Percentiles rank a stretch among this genome's conserved stretches.
These are phyloP conservation scores for Drosophila novamexicana DNA, from an alignment of 1,140 invertebrate species.

Conservation along the genomic window DNA sequence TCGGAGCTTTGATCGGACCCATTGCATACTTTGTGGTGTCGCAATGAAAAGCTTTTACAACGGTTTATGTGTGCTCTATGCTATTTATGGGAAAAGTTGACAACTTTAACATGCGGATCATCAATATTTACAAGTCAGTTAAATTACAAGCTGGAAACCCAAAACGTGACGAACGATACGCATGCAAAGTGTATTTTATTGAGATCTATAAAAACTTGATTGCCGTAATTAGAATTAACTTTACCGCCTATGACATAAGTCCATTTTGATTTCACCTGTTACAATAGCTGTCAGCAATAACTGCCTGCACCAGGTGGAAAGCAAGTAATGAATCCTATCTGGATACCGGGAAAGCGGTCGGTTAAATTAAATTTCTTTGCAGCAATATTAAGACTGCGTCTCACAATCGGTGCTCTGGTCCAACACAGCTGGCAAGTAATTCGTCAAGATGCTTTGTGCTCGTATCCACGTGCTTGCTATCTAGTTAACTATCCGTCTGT, in stretches of 20 bases:
- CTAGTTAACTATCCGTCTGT: slow-evolving; percentile 20
- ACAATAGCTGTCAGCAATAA: slow-evolving; percentile 1
- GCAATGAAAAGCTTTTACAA: neutral
- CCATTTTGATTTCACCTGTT: neutral
- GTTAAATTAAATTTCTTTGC: slow-evolving; percentile 70
- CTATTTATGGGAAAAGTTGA: too few relatives aligned
- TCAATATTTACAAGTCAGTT: too few relatives aligned
- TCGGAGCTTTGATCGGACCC: neutral
- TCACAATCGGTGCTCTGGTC: neutral
- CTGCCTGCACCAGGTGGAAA: slow-evolving; percentile 26
- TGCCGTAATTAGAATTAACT: neutral
- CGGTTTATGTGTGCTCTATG: too few relatives aligned
- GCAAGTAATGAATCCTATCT: slow-evolving; percentile 52
- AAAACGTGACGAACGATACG: too few relatives aligned
- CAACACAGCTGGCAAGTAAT: slow-evolving; percentile 66
- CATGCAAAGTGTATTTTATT: neutral
- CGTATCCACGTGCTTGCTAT: slow-evolving; percentile 27
- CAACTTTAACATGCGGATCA: too few relatives aligned
- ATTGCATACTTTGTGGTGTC: slow-evolving; percentile 12
- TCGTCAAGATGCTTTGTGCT: slow-evolving; percentile 73
- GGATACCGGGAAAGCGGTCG: slow-evolving; percentile 52
- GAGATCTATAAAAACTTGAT: neutral
- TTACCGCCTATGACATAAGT: neutral
- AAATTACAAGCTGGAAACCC: too few relatives aligned
- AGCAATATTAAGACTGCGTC: slow-evolving; percentile 3